Conservation (phyloP, 37 sponge, comb jelly and placozoan species). For the Ephydatia muelleri region DNA sequence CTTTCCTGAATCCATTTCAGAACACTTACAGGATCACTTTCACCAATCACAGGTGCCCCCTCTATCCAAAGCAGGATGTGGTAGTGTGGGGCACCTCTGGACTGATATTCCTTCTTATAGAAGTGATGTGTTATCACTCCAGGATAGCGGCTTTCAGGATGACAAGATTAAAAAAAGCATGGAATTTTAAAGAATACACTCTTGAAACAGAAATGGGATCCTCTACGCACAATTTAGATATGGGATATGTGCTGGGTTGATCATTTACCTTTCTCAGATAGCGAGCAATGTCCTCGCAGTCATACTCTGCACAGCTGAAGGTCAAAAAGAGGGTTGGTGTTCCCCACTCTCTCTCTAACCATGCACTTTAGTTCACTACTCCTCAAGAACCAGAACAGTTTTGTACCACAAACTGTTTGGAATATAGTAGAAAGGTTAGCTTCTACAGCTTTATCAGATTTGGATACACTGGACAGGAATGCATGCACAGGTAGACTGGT, state of each 20-base stretch:
- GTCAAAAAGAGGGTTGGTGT: conserved; percentile 57
- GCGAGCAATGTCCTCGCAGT: conserved; percentile 31
- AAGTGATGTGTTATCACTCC: no score
- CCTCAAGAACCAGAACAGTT: conserved; percentile 29
- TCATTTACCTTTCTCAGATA: conserved; percentile 44
- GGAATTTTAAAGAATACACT: conserved; percentile 28
- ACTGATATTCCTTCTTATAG: conserved; percentile 38
- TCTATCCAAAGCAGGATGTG: conserved; percentile 27
- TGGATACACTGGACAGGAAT: not conserved
- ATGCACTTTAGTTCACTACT: conserved; percentile 36
- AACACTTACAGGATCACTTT: not conserved
- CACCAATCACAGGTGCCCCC: conserved; percentile 28
- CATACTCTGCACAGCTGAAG: conserved; percentile 58
- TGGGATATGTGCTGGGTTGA: conserved; percentile 11
- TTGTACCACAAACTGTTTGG: conserved; percentile 28
- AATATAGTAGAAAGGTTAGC: conserved; percentile 38
- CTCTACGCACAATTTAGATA: conserved; percentile 50
- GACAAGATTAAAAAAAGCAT: conserved; percentile 35
- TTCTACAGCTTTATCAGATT: conserved; percentile 35
- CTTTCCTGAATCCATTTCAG: not conserved
- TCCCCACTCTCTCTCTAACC: conserved; percentile 42
- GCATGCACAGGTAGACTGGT: conserved; percentile 20
- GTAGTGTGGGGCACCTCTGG: conserved; percentile 40
- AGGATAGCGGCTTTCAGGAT: conserved; percentile 14
- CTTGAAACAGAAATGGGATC: conserved; percentile 49